These are phyloP conservation scores for Pygoscelis adeliae DNA, from an alignment of 2,113 vertebrate genomes.

Conservation along the genomic window DNA sequence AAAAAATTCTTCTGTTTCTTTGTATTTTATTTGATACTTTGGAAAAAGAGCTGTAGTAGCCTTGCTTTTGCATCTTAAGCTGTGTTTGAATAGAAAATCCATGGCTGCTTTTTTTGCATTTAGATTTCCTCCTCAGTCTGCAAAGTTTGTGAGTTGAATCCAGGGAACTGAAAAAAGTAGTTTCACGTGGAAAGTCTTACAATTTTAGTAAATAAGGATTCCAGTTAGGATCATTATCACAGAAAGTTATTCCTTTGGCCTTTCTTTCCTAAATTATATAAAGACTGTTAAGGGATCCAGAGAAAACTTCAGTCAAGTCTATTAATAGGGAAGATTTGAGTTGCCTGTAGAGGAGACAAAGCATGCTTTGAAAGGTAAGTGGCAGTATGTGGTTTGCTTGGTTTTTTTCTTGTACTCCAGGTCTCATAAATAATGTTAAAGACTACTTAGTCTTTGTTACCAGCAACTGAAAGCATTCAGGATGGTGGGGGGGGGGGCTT, in stretches of 20 bases:
- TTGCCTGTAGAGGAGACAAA: background rate
- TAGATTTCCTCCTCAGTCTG: background rate
- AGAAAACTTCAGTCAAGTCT: background rate
- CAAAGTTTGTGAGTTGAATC: background rate
- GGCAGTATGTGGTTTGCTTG: background rate
- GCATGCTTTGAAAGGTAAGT: background rate
- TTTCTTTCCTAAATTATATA: background rate
- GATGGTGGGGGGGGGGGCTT: background rate
- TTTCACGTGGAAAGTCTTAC: background rate
- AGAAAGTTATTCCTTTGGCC: background rate
- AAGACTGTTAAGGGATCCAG: background rate
- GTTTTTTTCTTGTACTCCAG: background rate
- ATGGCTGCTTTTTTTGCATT: background rate
- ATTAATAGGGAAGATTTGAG: background rate
- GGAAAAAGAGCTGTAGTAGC: background rate
- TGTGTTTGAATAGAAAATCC: background rate
- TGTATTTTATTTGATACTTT: background rate
- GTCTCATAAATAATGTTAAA: background rate
- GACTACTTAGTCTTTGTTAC: background rate
- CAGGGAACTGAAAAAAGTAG: background rate
- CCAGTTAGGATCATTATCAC: background rate
- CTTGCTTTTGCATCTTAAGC: background rate
- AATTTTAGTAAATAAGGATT: background rate
- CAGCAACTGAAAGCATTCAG: background rate
- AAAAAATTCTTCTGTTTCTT: background rate